Percentiles rank a stretch among this genome's conserved stretches.
Evolutionary conservation across 2,888 invertebrate genomes (phyloP).

Genomic region (Eurytoma adleriae): DNA sequence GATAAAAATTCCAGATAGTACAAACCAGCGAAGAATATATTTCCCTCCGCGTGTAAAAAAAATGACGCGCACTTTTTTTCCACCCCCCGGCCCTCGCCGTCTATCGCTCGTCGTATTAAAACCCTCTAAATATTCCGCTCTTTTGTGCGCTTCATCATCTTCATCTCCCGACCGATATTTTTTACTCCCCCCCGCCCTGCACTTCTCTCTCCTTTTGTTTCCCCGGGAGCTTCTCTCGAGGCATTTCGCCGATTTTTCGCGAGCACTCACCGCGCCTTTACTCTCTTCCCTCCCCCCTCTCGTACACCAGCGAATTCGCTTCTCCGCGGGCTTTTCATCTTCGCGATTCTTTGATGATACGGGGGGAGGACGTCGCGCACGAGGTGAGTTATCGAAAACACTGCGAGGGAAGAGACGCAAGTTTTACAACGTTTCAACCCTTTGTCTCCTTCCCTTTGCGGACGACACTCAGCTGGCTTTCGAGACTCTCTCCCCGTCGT

Average conservation of each 20-base stretch:
- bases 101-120: conserved; percentile 40
- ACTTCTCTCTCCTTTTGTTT: conserved; percentile 17
- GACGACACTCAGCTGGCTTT: not conserved
- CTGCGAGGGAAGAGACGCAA: not conserved
- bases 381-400: conserved; percentile 41
- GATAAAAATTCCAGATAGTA: no score
- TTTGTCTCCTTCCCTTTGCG: conserved; percentile 11
- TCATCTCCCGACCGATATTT: conserved; percentile 20
- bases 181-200: not conserved
- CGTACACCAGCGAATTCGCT: not conserved
- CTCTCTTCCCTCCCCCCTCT: not conserved
- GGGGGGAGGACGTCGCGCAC: not conserved
- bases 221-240: conserved; percentile 12
- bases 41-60: not conserved
- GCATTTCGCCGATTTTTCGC: conserved; percentile 41
- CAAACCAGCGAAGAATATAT: not conserved
- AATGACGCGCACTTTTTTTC: not conserved
- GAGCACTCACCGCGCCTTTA: conserved; percentile 2
- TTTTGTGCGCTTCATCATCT: conserved; percentile 26
- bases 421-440: conserved; percentile 1
- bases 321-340: conserved; percentile 28
- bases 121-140: conserved; percentile 45
- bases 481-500: not conserved
- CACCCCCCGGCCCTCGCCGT: not conserved
- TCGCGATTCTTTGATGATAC: conserved; percentile 26